A percentile compares a stretch with the other conserved stretches of the same genome.
phyloP scores from a whole-genome alignment of 2,888 invertebrate species.

The Danaus chrysippus region DNA sequence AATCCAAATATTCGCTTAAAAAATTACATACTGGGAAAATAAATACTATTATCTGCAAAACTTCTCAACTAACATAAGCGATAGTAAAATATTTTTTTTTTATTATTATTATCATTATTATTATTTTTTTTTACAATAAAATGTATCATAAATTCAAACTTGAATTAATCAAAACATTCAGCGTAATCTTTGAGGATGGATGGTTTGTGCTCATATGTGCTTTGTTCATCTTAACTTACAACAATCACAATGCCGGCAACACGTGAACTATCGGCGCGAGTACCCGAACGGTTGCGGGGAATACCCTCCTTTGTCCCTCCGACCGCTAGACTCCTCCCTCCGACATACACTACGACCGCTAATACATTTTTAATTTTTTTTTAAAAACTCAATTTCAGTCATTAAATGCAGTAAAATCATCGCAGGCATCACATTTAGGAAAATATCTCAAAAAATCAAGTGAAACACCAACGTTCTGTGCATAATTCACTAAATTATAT shows the following conservation, averaged over 20 bases:
- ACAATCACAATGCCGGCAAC: conserved; percentile 66
- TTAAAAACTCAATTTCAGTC: conserved; percentile 69
- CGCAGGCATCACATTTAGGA: conserved; percentile 67
- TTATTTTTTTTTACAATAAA: conserved; percentile 73
- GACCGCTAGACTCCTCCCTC: conserved; percentile 22
- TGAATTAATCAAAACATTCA: conserved; percentile 75
- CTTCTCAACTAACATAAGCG: conserved; percentile 75
- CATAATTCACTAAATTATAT: conserved; percentile 67
- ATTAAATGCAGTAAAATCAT: conserved; percentile 68
- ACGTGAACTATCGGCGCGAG: conserved; percentile 36
- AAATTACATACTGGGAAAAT: conserved; percentile 70
- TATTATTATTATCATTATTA: too few relatives aligned
- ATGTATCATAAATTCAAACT: conserved; percentile 79
- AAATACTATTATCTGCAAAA: conserved; percentile 74
- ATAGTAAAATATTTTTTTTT: conserved; percentile 74
- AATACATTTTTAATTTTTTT: conserved; percentile 50
- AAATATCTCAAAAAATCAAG: conserved; percentile 75
- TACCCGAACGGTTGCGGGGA: conserved; percentile 7
- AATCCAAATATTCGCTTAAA: conserved; percentile 58
- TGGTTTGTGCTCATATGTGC: conserved; percentile 78
- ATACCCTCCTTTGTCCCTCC: conserved; percentile 1
- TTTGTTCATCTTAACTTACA: conserved; percentile 70
- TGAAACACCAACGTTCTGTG: conserved; percentile 78
- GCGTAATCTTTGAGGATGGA: conserved; percentile 74
- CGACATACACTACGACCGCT: conserved; percentile 45